Conservation (phyloP, 2,113 vertebrate genomes). For the Pithys albifrons region DNA sequence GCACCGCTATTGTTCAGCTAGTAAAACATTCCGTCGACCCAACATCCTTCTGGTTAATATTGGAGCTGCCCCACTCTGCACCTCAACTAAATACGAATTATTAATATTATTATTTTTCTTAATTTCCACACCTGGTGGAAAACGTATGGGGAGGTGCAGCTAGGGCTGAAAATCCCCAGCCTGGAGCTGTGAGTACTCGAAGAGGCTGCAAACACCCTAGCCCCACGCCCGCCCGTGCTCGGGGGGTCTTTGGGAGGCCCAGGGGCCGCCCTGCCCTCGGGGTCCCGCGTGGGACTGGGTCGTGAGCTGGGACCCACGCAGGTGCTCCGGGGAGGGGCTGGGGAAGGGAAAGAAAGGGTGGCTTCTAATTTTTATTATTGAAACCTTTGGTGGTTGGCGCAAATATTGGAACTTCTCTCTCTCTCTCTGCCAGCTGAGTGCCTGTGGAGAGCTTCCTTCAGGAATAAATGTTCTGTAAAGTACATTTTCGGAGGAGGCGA, state of each 20-base stretch:
- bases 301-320: neutral
- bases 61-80: neutral
- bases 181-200: neutral
- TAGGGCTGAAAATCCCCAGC: neutral
- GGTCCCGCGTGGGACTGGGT: neutral
- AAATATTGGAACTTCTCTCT: slow-evolving; percentile 67
- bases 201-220: neutral
- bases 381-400: slow-evolving; percentile 49
- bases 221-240: neutral
- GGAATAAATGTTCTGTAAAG: slow-evolving; percentile 66
- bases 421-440: slow-evolving; percentile 68
- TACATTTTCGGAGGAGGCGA: slow-evolving; percentile 65
- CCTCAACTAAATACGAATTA: neutral
- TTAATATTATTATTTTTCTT: neutral
- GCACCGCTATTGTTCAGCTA: slow-evolving; percentile 51
- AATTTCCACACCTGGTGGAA: neutral
- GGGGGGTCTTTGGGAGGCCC: neutral
- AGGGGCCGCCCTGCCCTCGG: neutral
- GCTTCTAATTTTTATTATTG: neutral
- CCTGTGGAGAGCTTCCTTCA: slow-evolving; percentile 63
- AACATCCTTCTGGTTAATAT: neutral
- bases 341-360: neutral
- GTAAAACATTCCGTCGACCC: neutral
- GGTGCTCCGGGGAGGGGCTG: neutral
- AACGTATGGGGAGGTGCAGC: neutral